Conservation (phyloP, 2,888 invertebrate genomes). For the Hypsopygia costalis region DNA sequence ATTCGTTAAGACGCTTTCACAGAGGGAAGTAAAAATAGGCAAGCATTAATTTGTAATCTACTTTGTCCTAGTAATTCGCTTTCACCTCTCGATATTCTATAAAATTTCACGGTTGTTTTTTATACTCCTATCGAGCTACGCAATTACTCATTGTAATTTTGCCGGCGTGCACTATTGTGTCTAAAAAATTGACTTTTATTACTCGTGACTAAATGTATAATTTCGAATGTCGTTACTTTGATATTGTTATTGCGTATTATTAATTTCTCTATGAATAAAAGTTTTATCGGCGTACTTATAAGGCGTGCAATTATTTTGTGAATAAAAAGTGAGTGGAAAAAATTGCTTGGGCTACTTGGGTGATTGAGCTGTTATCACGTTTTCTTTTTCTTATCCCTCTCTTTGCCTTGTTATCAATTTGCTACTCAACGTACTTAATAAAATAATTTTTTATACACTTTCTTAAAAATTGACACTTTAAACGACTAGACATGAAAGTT, state of each 20-base stretch:
- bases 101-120: constrained; percentile 25
- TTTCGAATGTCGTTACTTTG: neutral
- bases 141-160: constrained; percentile 9
- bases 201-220: neutral
- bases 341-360: too few relatives aligned
- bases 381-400: too few relatives aligned
- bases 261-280: neutral
- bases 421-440: too few relatives aligned
- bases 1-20: constrained; percentile 58
- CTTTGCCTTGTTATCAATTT: too few relatives aligned
- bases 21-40: constrained; percentile 52
- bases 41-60: constrained; percentile 30
- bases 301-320: neutral
- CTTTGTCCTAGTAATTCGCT: constrained; percentile 30
- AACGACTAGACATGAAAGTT: too few relatives aligned
- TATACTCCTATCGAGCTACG: constrained; percentile 15
- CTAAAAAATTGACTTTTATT: neutral
- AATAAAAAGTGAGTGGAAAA: too few relatives aligned
- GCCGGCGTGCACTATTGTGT: neutral
- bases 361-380: too few relatives aligned
- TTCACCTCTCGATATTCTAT: constrained; percentile 11
- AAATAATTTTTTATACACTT: too few relatives aligned
- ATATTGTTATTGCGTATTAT: neutral
- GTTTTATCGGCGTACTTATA: neutral
- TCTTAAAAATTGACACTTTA: too few relatives aligned